These are phyloP conservation scores for Platypus cylindrus DNA, from an alignment of 2,888 invertebrate genomes.

Conservation along the genomic window DNA sequence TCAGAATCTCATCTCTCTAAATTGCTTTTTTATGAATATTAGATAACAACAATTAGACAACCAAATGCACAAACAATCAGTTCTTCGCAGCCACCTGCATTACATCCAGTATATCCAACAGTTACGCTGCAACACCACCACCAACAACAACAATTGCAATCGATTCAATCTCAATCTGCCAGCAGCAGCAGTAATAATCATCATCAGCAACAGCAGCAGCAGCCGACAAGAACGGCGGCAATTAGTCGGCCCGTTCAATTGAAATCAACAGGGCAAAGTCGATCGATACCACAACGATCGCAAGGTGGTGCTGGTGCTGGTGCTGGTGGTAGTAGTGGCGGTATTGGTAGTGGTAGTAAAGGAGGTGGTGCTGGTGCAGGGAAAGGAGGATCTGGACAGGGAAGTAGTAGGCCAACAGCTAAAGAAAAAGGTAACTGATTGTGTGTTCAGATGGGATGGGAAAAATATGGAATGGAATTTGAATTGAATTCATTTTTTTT, in stretches of 20 bases:
- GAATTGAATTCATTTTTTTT: conserved; percentile 3
- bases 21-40: conserved; percentile 8
- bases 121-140: conserved; percentile 14
- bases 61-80: conserved; percentile 28
- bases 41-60: conserved; percentile 30
- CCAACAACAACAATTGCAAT: no score
- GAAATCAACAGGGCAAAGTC: conserved; percentile 19
- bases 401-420: conserved; percentile 23
- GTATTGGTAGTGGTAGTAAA: conserved; percentile 15
- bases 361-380: conserved; percentile 14
- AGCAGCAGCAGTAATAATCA: conserved; percentile 2
- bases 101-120: conserved; percentile 32
- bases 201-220: conserved; percentile 14
- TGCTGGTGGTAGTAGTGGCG: conserved; percentile 12
- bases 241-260: conserved; percentile 19
- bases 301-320: conserved; percentile 17
- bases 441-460: no score
- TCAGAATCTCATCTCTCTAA: no score
- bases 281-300: conserved; percentile 26
- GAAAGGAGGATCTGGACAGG: conserved; percentile 12
- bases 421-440: conserved; percentile 22
- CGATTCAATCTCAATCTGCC: no score
- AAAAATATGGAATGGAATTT: no score
- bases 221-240: no score
- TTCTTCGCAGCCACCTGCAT: conserved; percentile 34